These are phyloP conservation scores for Epinephelus lanceolatus DNA, from an alignment of 2,113 vertebrate species.

Conservation along the genomic window DNA sequence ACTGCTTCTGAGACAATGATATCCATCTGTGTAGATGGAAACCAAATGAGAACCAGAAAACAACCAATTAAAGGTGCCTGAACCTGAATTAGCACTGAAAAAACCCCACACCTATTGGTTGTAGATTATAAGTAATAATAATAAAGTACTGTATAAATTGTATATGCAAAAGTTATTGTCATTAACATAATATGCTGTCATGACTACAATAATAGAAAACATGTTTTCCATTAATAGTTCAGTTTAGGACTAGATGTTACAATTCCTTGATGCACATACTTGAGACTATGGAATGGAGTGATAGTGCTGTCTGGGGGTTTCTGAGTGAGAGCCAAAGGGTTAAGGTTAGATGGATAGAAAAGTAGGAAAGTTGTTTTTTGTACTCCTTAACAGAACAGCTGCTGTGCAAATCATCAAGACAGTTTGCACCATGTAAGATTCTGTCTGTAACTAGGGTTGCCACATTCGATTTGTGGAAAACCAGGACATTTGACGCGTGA, in stretches of 20 bases:
- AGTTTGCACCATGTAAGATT: not conserved
- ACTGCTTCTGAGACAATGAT: not conserved
- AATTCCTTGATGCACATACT: too few relatives aligned
- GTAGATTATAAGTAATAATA: not conserved
- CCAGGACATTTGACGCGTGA: too few relatives aligned
- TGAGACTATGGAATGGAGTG: too few relatives aligned
- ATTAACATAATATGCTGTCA: not conserved
- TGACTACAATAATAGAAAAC: not conserved
- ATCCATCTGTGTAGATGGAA: not conserved
- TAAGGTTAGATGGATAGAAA: too few relatives aligned
- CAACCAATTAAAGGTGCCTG: not conserved
- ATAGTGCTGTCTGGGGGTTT: too few relatives aligned
- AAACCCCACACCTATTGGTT: not conserved
- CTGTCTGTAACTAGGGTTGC: not conserved
- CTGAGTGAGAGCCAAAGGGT: too few relatives aligned
- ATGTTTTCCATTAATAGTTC: not conserved
- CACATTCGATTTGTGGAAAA: too few relatives aligned
- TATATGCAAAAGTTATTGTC: not conserved
- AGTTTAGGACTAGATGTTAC: too few relatives aligned
- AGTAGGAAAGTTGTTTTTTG: too few relatives aligned
- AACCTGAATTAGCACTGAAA: not conserved
- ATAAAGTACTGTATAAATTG: not conserved
- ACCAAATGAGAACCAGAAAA: not conserved
- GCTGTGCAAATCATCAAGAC: slow-evolving; percentile 12
- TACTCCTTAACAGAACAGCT: slow-evolving; percentile 4